These are phyloP conservation scores for Bryconaethiops microstoma DNA, from an alignment of 2,797 vertebrate species.

Conservation along the genomic window DNA sequence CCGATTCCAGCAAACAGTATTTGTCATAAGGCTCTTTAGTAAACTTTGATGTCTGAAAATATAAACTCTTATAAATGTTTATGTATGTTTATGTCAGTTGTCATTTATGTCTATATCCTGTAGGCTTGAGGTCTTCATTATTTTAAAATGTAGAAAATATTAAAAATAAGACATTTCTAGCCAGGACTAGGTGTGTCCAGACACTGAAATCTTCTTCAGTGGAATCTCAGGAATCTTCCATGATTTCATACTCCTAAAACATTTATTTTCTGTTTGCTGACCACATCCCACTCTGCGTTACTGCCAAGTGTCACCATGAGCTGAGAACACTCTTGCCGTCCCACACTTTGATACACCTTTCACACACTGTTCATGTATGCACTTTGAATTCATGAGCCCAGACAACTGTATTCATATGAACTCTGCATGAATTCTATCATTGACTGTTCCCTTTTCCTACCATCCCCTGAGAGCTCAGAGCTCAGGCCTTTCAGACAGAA, in stretches of 20 bases:
- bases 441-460: background rate
- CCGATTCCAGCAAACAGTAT: too few relatives aligned
- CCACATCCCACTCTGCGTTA: background rate
- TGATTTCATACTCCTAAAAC: background rate
- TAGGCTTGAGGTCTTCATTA: too few relatives aligned
- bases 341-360: background rate
- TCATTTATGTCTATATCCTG: too few relatives aligned
- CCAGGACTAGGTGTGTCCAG: background rate
- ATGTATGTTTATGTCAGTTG: too few relatives aligned
- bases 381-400: slow-evolving; percentile 6
- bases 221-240: background rate
- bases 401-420: background rate
- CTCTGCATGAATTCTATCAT: background rate
- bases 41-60: too few relatives aligned
- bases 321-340: background rate
- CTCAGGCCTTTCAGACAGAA: background rate
- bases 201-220: background rate
- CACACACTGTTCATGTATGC: background rate
- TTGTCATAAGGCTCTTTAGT: too few relatives aligned
- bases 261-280: background rate
- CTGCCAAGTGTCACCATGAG: background rate
- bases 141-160: too few relatives aligned
- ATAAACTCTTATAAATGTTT: too few relatives aligned
- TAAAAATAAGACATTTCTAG: background rate
- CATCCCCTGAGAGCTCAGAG: background rate